A percentile compares a stretch with the other conserved stretches of the same genome.
Evolutionary conservation across 2,888 invertebrate species (phyloP).

Genomic region (Zygaena filipendulae): DNA sequence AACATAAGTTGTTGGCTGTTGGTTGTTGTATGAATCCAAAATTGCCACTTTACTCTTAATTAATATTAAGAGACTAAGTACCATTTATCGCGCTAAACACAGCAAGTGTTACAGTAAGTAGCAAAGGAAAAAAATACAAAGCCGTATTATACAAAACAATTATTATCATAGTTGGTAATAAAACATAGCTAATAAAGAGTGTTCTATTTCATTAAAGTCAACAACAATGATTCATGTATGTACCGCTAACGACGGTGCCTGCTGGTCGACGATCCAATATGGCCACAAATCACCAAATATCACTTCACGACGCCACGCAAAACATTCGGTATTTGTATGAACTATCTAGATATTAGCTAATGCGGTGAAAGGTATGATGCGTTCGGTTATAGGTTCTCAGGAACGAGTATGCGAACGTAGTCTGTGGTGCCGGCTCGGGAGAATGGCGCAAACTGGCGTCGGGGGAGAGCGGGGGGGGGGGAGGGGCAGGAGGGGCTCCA

Average conservation of each 20-base stretch:
- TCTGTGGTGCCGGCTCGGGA: slow-evolving; percentile 47
- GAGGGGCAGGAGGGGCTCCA: slow-evolving; percentile 22
- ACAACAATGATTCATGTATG: slow-evolving; percentile 40
- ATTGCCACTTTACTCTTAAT: no score
- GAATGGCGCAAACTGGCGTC: slow-evolving; percentile 59
- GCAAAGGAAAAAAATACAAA: no score
- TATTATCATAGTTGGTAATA: no score
- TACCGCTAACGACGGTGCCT: slow-evolving; percentile 38
- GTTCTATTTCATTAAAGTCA: no score
- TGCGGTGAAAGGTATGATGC: slow-evolving; percentile 62
- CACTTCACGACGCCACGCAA: slow-evolving; percentile 54
- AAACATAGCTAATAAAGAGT: no score
- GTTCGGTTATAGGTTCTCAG: slow-evolving; percentile 51
- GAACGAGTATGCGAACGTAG: slow-evolving; percentile 51
- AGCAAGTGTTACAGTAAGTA: no score
- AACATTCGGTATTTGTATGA: slow-evolving; percentile 37
- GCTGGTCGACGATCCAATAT: slow-evolving; percentile 36
- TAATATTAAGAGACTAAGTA: no score
- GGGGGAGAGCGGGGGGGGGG: slow-evolving; percentile 23
- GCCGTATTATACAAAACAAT: no score
- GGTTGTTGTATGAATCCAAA: no score
- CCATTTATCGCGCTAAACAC: no score
- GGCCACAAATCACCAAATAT: slow-evolving; percentile 60
- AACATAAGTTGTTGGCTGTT: no score
- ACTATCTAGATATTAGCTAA: slow-evolving; percentile 48